Evolutionary conservation across 2,113 vertebrate genomes (phyloP), one percentile per base, ranked within the genome.

Genomic region (Myotis brandtii): DNA sequence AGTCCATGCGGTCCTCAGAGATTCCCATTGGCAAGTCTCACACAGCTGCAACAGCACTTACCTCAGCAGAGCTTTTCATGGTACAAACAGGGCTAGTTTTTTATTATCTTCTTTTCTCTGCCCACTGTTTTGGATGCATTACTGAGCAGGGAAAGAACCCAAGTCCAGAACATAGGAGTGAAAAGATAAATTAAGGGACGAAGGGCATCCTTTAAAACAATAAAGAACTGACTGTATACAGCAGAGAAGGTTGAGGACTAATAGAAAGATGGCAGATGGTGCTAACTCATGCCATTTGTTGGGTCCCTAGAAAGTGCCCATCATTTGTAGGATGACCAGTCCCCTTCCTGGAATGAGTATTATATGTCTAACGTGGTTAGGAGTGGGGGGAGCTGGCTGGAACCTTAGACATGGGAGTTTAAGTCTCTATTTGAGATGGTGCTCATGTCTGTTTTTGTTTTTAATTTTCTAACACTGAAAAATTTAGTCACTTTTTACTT

Each of bases 381-480:
- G 14, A 1, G 2, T 9, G 1, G 17, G 2, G 14, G 18, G 23
- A 62, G 23, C 52, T 79, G 13, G 54, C 23, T 34, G 27, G 70
- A 1, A 62, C 17, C 20, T 73, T 56, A 80, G 30, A 23, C 37
- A 17, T 9, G 14, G 12, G 21, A 72, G 27, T 25, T 86, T 56
- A 69, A n/a, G 8, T 83, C 67, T 95, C 50, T 75, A 40, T 30
- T 46, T 75, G n/a, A 91, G 30, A 59, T n/a, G 16, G 11, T 72
- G n/a, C 6, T 77, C 16, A 8, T 80, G 25, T 50, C 77, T 86
- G 25, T 43, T 40, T 62, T 59, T 27, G 27, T 21, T 76, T 94
- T 89, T 84, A 20, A 66, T 70, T 93, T 88, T 64, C 48, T 76
- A 84, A 84, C 21, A 66, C 7, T 59, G n/a, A 94, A 93, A 91